Conservation (phyloP, 2,113 vertebrate species). For the Dermatemys mawii region DNA sequence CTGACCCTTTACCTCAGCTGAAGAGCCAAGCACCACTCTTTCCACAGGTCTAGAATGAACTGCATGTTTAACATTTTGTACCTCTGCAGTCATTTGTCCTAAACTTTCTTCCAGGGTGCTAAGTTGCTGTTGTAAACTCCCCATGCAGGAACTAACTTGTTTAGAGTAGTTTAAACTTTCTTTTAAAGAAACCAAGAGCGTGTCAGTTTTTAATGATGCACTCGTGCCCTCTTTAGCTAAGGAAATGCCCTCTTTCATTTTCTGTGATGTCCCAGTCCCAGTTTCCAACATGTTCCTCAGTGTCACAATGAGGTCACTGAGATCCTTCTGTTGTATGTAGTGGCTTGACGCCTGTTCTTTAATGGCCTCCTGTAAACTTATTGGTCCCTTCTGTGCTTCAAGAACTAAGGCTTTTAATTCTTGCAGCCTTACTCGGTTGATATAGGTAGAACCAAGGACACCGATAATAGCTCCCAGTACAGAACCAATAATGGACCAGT, state of each 20-base stretch:
- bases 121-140: conserved; percentile 78
- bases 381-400: conserved; percentile 94
- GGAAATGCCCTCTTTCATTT: conserved; percentile 43
- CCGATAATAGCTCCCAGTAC: conserved; percentile 94
- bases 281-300: conserved; percentile 79
- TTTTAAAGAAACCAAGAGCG: conserved; percentile 77
- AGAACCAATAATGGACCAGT: conserved; percentile 97
- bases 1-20: conserved; percentile 58
- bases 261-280: conserved; percentile 7
- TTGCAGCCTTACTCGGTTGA: conserved; percentile 94
- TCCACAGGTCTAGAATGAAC: conserved; percentile 60
- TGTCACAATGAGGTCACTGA: conserved; percentile 80
- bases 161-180: conserved; percentile 81
- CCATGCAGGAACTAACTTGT: conserved; percentile 77
- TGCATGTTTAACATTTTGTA: conserved; percentile 72
- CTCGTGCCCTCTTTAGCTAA: not conserved
- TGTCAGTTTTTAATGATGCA: conserved; percentile 65
- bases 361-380: conserved; percentile 93
- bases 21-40: conserved; percentile 4
- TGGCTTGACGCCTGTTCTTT: conserved; percentile 88
- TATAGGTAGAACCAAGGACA: conserved; percentile 94
- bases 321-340: conserved; percentile 87
- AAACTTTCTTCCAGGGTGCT: conserved; percentile 76
- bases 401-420: conserved; percentile 91
- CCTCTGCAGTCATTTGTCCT: conserved; percentile 66